Evolutionary conservation across 2,113 vertebrate species (phyloP).

Genomic region (Mola mola): DNA sequence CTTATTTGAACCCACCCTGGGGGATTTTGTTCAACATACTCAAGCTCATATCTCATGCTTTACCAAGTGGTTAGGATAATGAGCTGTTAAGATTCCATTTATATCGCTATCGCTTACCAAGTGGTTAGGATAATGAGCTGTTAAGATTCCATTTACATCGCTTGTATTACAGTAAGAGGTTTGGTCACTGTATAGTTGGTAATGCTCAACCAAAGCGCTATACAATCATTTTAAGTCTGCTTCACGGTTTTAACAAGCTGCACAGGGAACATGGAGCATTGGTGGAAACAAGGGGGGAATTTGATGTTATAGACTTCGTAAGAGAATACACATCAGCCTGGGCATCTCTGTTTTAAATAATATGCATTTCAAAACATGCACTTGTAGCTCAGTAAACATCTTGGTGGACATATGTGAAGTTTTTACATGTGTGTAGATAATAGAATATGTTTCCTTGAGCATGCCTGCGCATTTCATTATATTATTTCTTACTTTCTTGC

Average conservation of each 20-base stretch:
- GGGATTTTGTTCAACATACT: slow-evolving; percentile 5
- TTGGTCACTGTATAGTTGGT: not conserved
- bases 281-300: too few relatives aligned
- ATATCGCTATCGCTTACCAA: too few relatives aligned
- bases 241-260: slow-evolving; percentile 8
- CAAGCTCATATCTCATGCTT: not conserved
- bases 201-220: slow-evolving; percentile 2
- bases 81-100: slow-evolving; percentile 26
- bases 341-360: slow-evolving; percentile 16
- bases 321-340: slow-evolving; percentile 1
- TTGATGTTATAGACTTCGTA: slow-evolving; percentile 15
- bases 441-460: too few relatives aligned
- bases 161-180: slow-evolving; percentile 7
- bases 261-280: not conserved
- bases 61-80: slow-evolving; percentile 23
- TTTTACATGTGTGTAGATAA: not conserved
- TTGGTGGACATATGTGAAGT: not conserved
- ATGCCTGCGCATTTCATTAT: too few relatives aligned
- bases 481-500: too few relatives aligned
- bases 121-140: slow-evolving; percentile 30
- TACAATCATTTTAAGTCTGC: slow-evolving; percentile 1
- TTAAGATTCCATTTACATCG: slow-evolving; percentile 15
- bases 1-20: not conserved
- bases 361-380: not conserved
- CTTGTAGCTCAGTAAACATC: slow-evolving; percentile 8